Conservation (phyloP, 2,888 invertebrate genomes). For the Spilosoma lubricipeda region DNA sequence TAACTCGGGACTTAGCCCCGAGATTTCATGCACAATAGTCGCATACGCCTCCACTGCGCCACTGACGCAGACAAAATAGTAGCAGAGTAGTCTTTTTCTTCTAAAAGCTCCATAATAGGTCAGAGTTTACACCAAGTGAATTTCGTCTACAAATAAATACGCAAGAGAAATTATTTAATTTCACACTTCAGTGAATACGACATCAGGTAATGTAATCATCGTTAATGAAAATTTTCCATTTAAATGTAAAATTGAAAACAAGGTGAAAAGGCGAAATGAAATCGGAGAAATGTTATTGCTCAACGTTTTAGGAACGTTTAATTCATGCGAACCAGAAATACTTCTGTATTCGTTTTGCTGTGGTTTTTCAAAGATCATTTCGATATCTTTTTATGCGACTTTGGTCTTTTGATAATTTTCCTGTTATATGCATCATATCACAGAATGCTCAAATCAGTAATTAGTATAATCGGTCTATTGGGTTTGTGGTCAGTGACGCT, state of each 20-base stretch:
- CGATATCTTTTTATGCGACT: neutral
- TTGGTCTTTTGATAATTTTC: neutral
- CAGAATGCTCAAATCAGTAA: too few relatives aligned
- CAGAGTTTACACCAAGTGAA: too few relatives aligned
- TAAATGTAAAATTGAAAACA: constrained; percentile 15
- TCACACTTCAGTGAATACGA: constrained; percentile 4
- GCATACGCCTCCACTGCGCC: too few relatives aligned
- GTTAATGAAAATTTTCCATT: constrained; percentile 15
- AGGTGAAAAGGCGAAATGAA: constrained; percentile 6
- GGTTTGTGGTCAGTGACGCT: too few relatives aligned
- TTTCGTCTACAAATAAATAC: neutral
- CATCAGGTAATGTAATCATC: constrained; percentile 12
- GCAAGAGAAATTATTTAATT: constrained; percentile 6
- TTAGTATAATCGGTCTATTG: too few relatives aligned
- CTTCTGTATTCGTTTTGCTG: neutral
- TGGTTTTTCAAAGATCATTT: neutral
- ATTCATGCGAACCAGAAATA: neutral
- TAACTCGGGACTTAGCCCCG: too few relatives aligned
- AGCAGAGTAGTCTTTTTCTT: neutral
- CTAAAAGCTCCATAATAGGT: neutral
- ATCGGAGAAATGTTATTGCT: constrained; percentile 4
- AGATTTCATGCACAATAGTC: too few relatives aligned
- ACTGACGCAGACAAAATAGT: too few relatives aligned
- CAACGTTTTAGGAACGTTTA: neutral
- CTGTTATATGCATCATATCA: too few relatives aligned